A percentile compares a stretch with the other conserved stretches of the same genome.
Evolutionary conservation across 2,797 vertebrate genomes (phyloP).

Genomic region (Brachyalestes nurse): DNA sequence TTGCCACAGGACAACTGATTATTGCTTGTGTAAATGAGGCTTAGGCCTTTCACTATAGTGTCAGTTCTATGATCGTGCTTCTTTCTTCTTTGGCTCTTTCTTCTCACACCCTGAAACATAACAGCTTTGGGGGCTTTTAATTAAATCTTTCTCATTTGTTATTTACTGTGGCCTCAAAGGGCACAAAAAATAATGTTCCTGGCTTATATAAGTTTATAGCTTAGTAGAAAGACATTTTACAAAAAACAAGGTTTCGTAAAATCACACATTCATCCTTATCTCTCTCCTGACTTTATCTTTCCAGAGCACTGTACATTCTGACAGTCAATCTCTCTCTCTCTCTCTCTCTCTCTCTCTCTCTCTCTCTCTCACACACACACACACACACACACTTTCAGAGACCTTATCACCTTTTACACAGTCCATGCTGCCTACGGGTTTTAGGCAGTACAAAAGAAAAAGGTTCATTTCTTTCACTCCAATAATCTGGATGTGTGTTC

Average conservation of each 20-base stretch:
- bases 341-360: not conserved
- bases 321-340: not conserved
- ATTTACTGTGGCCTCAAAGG: not conserved
- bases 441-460: too few species aligned
- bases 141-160: not conserved
- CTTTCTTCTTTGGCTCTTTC: constrained; percentile 35
- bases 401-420: too few species aligned
- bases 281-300: not conserved
- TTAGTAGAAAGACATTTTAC: not conserved
- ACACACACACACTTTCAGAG: too few species aligned
- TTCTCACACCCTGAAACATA: not conserved
- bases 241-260: not conserved
- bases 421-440: too few species aligned
- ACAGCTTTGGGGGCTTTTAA: not conserved
- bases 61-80: constrained; percentile 39
- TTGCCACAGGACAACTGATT: constrained; percentile 37
- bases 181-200: not conserved
- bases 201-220: not conserved
- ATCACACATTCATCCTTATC: not conserved
- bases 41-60: constrained; percentile 50
- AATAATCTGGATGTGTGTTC: too few species aligned
- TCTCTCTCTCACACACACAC: too few species aligned
- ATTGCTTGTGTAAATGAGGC: constrained; percentile 37
- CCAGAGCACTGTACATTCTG: not conserved
- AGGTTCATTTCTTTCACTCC: too few species aligned